Evolutionary conservation across 2,113 vertebrate species (phyloP).

Genomic region (Ginglymostoma cirratum): DNA sequence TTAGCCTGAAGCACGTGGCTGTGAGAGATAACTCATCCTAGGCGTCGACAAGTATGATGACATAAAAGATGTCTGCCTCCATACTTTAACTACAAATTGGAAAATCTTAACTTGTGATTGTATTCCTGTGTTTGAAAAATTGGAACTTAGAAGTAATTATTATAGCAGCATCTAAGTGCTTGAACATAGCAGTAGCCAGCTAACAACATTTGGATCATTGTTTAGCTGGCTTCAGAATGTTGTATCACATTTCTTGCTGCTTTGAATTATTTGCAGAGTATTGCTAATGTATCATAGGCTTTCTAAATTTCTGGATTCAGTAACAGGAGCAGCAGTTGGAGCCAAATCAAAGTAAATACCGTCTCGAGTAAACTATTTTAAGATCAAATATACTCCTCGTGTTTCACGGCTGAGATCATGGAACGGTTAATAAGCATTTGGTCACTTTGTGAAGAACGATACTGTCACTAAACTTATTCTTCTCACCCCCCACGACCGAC

Average conservation of each 20-base stretch:
- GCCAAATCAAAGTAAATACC: background rate
- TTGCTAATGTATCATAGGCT: background rate
- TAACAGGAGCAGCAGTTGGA: background rate
- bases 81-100: too few relatives aligned
- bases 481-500: background rate
- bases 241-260: background rate
- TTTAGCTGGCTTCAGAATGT: background rate
- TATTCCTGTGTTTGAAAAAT: background rate
- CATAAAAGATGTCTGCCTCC: too few relatives aligned
- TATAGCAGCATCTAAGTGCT: background rate
- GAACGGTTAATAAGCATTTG: background rate
- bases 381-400: background rate
- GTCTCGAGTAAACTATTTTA: background rate
- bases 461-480: background rate
- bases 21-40: too few relatives aligned
- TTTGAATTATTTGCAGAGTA: background rate
- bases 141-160: background rate
- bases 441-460: background rate
- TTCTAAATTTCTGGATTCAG: background rate
- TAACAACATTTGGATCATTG: background rate
- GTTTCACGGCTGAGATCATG: background rate
- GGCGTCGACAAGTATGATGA: too few relatives aligned
- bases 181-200: background rate
- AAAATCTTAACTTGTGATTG: background rate
- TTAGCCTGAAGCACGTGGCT: too few relatives aligned